phyloP scores from a whole-genome alignment of 37 sponge, comb jelly and placozoan genomes.

The Eunapius fragilis region DNA sequence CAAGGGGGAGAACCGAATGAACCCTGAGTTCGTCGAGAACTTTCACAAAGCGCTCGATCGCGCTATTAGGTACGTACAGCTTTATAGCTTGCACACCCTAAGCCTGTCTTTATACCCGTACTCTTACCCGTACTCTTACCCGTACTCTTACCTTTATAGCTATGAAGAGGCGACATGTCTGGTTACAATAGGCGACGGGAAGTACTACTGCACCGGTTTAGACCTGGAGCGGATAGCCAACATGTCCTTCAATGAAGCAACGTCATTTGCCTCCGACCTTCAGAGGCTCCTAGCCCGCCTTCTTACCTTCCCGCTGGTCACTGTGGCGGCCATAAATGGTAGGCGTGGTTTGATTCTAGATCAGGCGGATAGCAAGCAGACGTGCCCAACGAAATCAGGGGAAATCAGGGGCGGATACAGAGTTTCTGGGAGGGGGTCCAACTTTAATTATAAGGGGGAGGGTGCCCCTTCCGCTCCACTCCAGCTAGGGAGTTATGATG shows the following conservation, averaged over 20 bases:
- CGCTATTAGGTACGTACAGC: constrained; percentile 45
- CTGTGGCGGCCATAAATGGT: constrained; percentile 86
- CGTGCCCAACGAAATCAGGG: too few relatives aligned
- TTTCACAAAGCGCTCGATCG: constrained; percentile 57
- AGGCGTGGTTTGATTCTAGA: background rate
- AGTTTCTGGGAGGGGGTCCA: too few relatives aligned
- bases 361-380: too few relatives aligned
- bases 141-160: constrained; percentile 3
- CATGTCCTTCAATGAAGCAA: background rate
- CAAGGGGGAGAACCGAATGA: constrained; percentile 62
- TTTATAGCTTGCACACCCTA: too few relatives aligned
- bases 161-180: constrained; percentile 51
- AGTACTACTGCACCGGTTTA: constrained; percentile 70
- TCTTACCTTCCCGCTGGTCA: constrained; percentile 67
- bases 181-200: constrained; percentile 76
- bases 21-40: constrained; percentile 22
- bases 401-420: too few relatives aligned
- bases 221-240: constrained; percentile 36
- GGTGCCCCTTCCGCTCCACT: too few relatives aligned
- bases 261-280: constrained; percentile 5
- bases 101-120: too few relatives aligned
- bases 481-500: too few relatives aligned
- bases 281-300: constrained; percentile 39
- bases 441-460: too few relatives aligned
- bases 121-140: too few relatives aligned